Evolutionary conservation across 64 coral and sea anemone species (phyloP), one percentile per base, ranked within the genome.

Genomic region (Catalaphyllia jardinei): DNA sequence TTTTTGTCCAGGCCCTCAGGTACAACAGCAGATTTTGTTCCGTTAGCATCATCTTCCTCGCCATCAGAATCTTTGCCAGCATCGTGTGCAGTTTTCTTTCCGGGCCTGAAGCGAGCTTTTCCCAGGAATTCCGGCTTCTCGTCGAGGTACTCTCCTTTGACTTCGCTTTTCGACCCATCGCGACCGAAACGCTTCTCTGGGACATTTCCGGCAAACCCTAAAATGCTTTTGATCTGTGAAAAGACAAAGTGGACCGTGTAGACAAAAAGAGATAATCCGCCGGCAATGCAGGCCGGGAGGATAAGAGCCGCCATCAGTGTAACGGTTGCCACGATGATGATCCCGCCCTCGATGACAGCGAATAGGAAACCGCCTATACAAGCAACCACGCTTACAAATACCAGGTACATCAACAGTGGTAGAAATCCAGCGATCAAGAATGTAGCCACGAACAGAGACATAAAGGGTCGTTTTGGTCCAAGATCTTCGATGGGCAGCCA

Each of bases 401-500:
- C 16, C 62, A 85, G 10, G 64, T 85, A 85, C 2, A 20, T 28
- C 81, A 85, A 22, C 24, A 85, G 35, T 0, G 62, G 63, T 35
- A 85, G 16, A 71, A 85, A 85, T 10, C 62, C 81, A 64, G 63
- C 50, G 33, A 22, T 38, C 17, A 71, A 62, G n/a, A 85, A 85
- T 27, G 38, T 20, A 9, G 35, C 62, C 9, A 85, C 2, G 42
- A 69, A 67, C 24, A 71, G 63, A 10, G 35, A 39, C 62, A 50
- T 18, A 35, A 85, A 69, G 35, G 62, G 63, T 42, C 39, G 31
- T 1, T 85, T 9, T 19, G 74, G 6, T 15, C 54, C 52, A 15
- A 57, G 78, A 5, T 18, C 11, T 20, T 6, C 28, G n/a, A 62
- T 33, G 4, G 27, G 16, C 57, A 60, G 31, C 29, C 18, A 10